Conservation (phyloP, 1,140 invertebrate genomes). For the Cydia splendana region DNA sequence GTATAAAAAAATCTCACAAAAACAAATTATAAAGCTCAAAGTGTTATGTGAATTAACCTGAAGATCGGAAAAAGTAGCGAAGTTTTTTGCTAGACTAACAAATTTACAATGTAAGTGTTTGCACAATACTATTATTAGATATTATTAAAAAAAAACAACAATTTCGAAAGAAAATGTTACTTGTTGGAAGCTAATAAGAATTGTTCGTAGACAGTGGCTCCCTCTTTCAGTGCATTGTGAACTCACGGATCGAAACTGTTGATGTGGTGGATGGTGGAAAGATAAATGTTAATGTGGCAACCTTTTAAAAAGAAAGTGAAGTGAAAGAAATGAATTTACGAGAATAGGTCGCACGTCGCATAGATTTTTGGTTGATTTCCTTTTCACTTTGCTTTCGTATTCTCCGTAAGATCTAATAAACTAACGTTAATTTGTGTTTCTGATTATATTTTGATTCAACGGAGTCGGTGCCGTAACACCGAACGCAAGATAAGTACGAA, state of each 20-base stretch:
- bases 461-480: constrained; percentile 57
- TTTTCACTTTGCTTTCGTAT: constrained; percentile 78
- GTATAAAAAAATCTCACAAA: neutral
- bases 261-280: neutral
- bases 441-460: constrained; percentile 71
- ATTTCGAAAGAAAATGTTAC: neutral
- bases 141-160: neutral
- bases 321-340: constrained; percentile 79
- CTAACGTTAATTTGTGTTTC: constrained; percentile 71
- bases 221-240: neutral
- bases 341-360: constrained; percentile 78
- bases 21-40: neutral
- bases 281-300: constrained; percentile 50
- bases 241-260: neutral
- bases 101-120: neutral
- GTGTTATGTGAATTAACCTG: neutral
- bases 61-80: neutral
- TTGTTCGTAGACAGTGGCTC: constrained; percentile 7
- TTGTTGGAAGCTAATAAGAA: constrained; percentile 10
- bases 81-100: neutral
- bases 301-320: constrained; percentile 78
- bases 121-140: neutral
- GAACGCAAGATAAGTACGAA: constrained; percentile 73
- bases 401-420: constrained; percentile 77
- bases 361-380: constrained; percentile 80